Evolutionary conservation across 2,888 invertebrate genomes (phyloP), one percentile per base, ranked within the genome.

Genomic region (Cephonodes hylas): DNA sequence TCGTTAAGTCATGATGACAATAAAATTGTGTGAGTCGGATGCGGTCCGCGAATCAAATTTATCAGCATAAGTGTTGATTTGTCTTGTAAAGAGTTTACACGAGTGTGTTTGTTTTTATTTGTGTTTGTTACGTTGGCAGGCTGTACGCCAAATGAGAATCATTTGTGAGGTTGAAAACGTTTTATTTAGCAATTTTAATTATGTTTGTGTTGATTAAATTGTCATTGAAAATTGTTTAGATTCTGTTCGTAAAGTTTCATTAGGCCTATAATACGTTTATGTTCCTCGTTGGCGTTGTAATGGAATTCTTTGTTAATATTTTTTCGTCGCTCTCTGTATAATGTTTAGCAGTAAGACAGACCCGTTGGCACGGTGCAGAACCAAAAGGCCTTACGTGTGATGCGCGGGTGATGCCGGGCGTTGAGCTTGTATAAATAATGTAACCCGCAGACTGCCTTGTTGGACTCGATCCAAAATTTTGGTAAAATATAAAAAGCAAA

Each of bases 401-500:
- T 66, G 79, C 80, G 82, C 80, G 82, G 80, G 80, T 66, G 77
- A 75, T 70, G 70, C 82, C 82, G 77, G 77, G 75, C 80, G 80
- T 74, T 68, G 83, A 81, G 84, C 87, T 85, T 85, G 83, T 80
- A 70, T 79, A 71, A 76, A 75, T 77, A 67, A 77, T 75, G 77
- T 79, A 75, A 78, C 79, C 84, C 82, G 81, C 84, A 79, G 83
- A 84, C 85, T 87, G 89, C 86, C 87, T 88, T 87, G 84, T 84
- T 85, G 89, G 89, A 88, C 84, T 71, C 70, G 86, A 76, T 89
- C 88, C 88, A 84, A 84, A 77, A 80, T 84, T 87, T 89, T 87
- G 88, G 87, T 89, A 88, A 85, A 85, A 82, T 84, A 88, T 85
- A 85, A 87, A 75, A 91, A 88, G 86, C 86, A 86, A 89, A 90